Base-by-base conservation (phyloP, 2,113 vertebrate species). In the Gobio gobio region DNA sequence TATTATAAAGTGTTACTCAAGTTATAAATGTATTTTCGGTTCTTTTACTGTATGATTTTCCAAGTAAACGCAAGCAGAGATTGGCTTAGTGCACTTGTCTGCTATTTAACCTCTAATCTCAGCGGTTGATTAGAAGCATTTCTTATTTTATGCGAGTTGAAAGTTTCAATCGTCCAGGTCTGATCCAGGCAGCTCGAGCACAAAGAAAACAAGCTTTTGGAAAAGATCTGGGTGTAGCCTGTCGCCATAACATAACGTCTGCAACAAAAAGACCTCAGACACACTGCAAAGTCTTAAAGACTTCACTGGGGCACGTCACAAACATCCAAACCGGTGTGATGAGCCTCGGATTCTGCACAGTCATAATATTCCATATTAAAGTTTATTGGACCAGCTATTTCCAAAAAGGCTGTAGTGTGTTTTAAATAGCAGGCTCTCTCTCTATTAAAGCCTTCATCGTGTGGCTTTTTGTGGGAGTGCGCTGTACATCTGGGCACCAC, bases 371-470 rank as follows among this genome's bases (percentile, higher is more conserved):
- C 83, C 85, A 85, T 93, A 88, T 91, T 91, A 92, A 91, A 92
- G 81, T 94, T 94, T 93, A 94, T 90, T 87, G 86, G 91, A 51
- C 90, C 88, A 85, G 87, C 85, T 87, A 85, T 92, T 93, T 92
- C 91, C 92, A 91, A 92, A 90, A 88, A 89, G 89, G 90, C 90
- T 92, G 90, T 91, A 90, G 91, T 91, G 83, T 87, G 89, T 90
- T 92, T 93, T 91, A 91, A 90, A 90, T 86, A 88, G 63, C 83
- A 89, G 90, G 78, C 91, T 88, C 90, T 91, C 88, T 90, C 88
- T 90, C 90, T 90, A 90, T 92, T 93, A 93, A 93, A 94, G 85
- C 90, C 91, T 91, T 92, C 92, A 90, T 91, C 91, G 43, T 90
- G 88, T 86, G 85, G 87, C 86, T 93, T 94, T 92, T 91, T 92